Base-by-base conservation (phyloP, 2,113 vertebrate species). In the Seriola dumerili region DNA sequence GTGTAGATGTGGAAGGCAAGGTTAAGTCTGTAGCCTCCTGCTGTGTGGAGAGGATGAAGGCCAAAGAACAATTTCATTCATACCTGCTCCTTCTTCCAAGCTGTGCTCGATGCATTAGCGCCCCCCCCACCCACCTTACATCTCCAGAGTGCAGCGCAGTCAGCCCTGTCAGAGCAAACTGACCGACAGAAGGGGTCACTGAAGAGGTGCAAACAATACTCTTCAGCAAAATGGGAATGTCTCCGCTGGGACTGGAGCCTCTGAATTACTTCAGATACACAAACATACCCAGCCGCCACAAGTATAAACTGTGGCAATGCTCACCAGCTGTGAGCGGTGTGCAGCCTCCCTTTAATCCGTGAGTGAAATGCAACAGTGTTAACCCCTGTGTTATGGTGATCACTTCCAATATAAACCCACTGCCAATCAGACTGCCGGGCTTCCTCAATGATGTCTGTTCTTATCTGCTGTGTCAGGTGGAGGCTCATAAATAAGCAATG, bases 141-240 rank as follows among this genome's bases (percentile, higher is more conserved):
- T 75, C 52, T 72, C 66, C 32, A 19, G 34, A 62, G 62, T 55
- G 62, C 57, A 70, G 57, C 19, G 4, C 6, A 10, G 72, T 44
- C 34, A 57, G 57, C 36, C 76, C 76, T 57, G 58, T 48, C 76
- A 83, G 38, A 46, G 34, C 46, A 62, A 34, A 75, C 34, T 58
- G 65, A 63, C 78, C 23, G 23, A 68, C 64, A 63, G 58, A 36
- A 67, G 44, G 52, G 81, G 88, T 83, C 76, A 80, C 21, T 0
- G 29, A 65, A 55, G 55, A 79, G 84, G 73, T 62, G 36, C 58
- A 75, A 80, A 86, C 76, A 84, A 54, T 61, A 69, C 75, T 55
- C n/a, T 76, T 78, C 46, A 50, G 61, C 59, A 73, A 76, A 82
- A 62, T 40, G 13, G 67, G 17, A 71, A 81, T 42, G 17, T 48